Evolutionary conservation across 2,113 vertebrate genomes (phyloP).

Genomic region (Ailuropoda melanoleuca): DNA sequence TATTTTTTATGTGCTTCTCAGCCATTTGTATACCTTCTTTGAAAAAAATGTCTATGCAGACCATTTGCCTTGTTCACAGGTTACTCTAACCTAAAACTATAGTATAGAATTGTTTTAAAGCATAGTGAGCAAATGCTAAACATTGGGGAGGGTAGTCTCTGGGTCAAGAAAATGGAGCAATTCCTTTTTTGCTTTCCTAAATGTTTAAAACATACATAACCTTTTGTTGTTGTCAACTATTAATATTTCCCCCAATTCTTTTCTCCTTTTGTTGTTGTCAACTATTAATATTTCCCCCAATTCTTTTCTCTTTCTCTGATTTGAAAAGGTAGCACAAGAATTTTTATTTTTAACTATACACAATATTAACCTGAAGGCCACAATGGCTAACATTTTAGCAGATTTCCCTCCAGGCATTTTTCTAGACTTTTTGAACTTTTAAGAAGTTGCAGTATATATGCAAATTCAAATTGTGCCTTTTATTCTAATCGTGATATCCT

Average conservation of each 20-base stretch:
- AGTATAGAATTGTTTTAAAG: neutral
- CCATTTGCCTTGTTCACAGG: neutral
- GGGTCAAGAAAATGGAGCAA: neutral
- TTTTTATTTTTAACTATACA: neutral
- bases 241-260: neutral
- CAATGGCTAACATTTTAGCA: conserved; percentile 5
- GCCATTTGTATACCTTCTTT: neutral
- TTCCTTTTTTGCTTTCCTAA: neutral
- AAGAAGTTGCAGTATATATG: neutral
- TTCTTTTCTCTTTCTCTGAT: conserved; percentile 15
- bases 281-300: neutral
- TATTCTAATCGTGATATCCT: neutral
- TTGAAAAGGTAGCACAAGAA: conserved; percentile 3
- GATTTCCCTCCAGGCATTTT: neutral
- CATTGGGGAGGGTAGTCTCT: neutral
- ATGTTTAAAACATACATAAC: neutral
- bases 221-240: neutral
- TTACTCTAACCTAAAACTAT: neutral
- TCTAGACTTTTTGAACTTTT: neutral
- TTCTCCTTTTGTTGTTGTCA: neutral
- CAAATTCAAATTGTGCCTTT: conserved; percentile 15
- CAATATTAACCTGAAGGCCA: neutral
- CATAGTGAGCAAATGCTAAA: conserved; percentile 11
- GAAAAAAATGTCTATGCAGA: neutral
- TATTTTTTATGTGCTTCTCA: neutral